phyloP scores from a whole-genome alignment of 2,797 vertebrate species.

The Catharus ustulatus region DNA sequence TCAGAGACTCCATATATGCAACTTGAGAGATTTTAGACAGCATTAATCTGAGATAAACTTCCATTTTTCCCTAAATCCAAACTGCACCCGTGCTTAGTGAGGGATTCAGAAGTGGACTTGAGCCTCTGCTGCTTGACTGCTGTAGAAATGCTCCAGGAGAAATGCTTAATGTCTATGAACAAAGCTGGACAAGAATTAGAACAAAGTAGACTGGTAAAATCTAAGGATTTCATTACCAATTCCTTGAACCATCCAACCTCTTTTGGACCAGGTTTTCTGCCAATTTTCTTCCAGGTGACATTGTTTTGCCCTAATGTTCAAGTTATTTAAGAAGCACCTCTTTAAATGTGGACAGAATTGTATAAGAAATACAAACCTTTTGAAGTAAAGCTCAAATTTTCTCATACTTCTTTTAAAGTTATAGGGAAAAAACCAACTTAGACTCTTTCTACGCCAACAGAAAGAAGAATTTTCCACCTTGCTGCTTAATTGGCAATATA shows the following conservation, averaged over 20 bases:
- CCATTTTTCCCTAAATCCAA: background rate
- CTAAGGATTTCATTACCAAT: background rate
- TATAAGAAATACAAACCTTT: background rate
- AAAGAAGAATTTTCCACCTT: constrained; percentile 77
- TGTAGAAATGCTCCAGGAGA: background rate
- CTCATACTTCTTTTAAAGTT: background rate
- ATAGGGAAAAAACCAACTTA: background rate
- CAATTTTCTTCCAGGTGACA: background rate
- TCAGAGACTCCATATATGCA: background rate
- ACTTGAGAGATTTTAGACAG: background rate
- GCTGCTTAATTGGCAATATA: constrained; percentile 69
- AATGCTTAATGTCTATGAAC: background rate
- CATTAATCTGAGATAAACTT: background rate
- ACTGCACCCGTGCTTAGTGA: rapidly evolving
- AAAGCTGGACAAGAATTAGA: background rate
- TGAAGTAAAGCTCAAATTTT: background rate
- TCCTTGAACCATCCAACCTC: background rate
- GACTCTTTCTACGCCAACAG: constrained; percentile 39
- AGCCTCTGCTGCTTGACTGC: background rate
- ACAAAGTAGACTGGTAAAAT: background rate
- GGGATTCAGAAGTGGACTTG: background rate
- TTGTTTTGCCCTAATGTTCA: background rate
- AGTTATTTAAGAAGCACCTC: background rate
- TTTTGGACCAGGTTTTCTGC: background rate
- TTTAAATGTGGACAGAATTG: background rate